These are phyloP conservation scores for Drosophila colorata DNA, from an alignment of 2,888 invertebrate species.

Conservation along the genomic window DNA sequence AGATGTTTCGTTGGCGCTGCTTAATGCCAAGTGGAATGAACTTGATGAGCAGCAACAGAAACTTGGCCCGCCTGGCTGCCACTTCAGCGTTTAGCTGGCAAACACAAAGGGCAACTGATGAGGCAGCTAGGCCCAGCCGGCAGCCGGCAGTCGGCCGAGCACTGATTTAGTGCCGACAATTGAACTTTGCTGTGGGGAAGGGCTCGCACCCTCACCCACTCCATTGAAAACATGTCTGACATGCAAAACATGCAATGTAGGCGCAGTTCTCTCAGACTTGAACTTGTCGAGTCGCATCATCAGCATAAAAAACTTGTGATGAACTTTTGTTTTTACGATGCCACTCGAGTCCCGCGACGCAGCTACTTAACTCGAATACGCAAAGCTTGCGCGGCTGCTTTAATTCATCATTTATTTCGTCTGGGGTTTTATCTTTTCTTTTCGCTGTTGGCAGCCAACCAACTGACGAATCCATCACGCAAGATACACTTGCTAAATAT, in stretches of 20 bases:
- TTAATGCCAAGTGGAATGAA: conserved; percentile 80
- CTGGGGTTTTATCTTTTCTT: neutral
- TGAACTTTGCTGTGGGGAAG: conserved; percentile 53
- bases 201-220: neutral
- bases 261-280: conserved; percentile 50
- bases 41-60: conserved; percentile 57
- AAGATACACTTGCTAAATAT: conserved; percentile 19
- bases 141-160: too few relatives aligned
- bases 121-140: conserved; percentile 24
- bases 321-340: conserved; percentile 44
- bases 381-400: conserved; percentile 26
- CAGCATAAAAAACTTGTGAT: conserved; percentile 46
- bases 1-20: conserved; percentile 59
- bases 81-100: conserved; percentile 44
- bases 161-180: conserved; percentile 45
- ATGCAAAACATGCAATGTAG: conserved; percentile 62
- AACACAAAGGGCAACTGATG: conserved; percentile 62
- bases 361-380: neutral
- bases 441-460: conserved; percentile 41
- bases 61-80: conserved; percentile 47
- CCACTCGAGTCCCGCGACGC: conserved; percentile 1
- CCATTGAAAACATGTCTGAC: conserved; percentile 52
- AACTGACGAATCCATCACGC: conserved; percentile 35
- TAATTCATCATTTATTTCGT: conserved; percentile 33
- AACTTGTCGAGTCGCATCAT: conserved; percentile 58